A percentile compares a stretch with the other conserved stretches of the same genome.
These are phyloP conservation scores for Pantherophis guttatus DNA, from an alignment of 2,113 vertebrate species.

Conservation along the genomic window DNA sequence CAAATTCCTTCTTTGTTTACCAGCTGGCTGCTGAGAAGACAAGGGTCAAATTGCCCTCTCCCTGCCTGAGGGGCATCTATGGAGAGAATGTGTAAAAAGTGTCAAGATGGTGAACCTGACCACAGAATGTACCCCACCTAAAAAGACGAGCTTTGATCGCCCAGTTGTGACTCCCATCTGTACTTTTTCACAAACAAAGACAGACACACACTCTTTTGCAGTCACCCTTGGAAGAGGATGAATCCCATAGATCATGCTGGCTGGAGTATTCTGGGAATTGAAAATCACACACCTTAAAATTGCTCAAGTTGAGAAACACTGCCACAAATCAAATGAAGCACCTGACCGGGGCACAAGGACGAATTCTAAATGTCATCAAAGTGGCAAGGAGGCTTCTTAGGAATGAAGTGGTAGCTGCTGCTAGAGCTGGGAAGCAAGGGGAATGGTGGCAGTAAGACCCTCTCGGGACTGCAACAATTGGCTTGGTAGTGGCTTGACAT, in stretches of 20 bases:
- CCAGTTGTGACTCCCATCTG: background rate
- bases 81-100: background rate
- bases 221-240: background rate
- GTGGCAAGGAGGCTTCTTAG: background rate
- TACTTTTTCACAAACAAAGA: background rate
- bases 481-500: background rate
- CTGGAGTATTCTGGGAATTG: background rate
- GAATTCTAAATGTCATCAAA: background rate
- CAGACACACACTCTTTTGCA: background rate
- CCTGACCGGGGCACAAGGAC: background rate
- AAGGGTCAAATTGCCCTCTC: background rate
- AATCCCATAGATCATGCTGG: background rate
- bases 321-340: background rate
- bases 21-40: background rate
- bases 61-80: background rate
- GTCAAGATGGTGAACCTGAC: background rate
- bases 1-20: background rate
- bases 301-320: background rate
- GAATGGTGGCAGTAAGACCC: background rate
- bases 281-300: background rate
- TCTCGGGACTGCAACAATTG: background rate
- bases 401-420: background rate
- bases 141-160: background rate
- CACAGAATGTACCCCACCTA: background rate
- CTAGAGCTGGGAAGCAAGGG: background rate